phyloP scores from a whole-genome alignment of 2,888 invertebrate genomes.

The Synanthedon tipuliformis region DNA sequence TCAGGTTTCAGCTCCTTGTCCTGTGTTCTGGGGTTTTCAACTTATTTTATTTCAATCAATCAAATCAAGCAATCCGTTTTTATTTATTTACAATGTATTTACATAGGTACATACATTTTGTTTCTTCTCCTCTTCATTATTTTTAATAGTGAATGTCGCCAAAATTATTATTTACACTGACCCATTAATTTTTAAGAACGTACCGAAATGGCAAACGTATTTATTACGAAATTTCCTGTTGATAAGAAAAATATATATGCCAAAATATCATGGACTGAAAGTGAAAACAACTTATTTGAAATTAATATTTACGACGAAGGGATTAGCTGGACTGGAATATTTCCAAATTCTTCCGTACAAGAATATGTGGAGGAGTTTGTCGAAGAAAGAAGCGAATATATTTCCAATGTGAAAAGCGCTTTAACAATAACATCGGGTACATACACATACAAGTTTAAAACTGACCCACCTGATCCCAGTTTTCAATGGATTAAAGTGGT shows the following conservation, averaged over 20 bases:
- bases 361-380: conserved; percentile 20
- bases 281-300: conserved; percentile 27
- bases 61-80: too few species aligned
- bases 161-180: too few species aligned
- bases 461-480: background rate
- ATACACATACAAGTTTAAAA: conserved; percentile 3
- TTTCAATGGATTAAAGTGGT: conserved; percentile 7
- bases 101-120: too few species aligned
- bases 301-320: conserved; percentile 32
- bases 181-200: too few species aligned
- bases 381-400: conserved; percentile 30
- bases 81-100: too few species aligned
- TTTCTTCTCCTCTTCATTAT: too few species aligned
- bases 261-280: conserved; percentile 33
- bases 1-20: too few species aligned
- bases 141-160: too few species aligned
- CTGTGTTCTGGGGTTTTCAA: too few species aligned
- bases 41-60: too few species aligned
- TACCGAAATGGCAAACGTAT: background rate
- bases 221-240: conserved; percentile 8
- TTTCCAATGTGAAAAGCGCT: conserved; percentile 12
- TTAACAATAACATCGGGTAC: conserved; percentile 1
- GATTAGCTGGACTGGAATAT: conserved; percentile 37
- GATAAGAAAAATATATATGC: conserved; percentile 3
- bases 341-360: conserved; percentile 25